Evolutionary conservation across 35 echinoderm and acorn worm species (phyloP), one percentile per base, ranked within the genome.

Genomic region (Heliocidaris tuberculata): DNA sequence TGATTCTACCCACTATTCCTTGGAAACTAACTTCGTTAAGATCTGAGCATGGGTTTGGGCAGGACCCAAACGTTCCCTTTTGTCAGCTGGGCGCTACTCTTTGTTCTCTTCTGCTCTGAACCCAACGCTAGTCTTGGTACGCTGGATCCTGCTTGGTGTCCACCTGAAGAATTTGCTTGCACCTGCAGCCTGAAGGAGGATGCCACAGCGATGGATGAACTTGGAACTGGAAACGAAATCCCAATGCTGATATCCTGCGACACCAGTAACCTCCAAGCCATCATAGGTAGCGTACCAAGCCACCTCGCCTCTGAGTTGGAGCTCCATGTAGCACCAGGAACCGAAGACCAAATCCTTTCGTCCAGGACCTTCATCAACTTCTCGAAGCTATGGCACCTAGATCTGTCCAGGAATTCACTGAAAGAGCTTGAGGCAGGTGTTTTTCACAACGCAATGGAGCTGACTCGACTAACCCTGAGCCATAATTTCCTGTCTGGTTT

Each of bases 211-310:
- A 30, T 31, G 12, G 87, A 13, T 27, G 86, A 42, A 42, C 7
- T 16, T 6, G 31, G 31, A 89, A 24, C 47, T 32, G 31, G 87
- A 48, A 89, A 16, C 87, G 87, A 48, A 32, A 47, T 42, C 87
- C 31, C 24, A 47, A 32, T 32, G 87, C 5, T 48, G 87, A 47
- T 89, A 93, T 59, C 91, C 24, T 93, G 91, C 50, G 91, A 93
- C 16, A 59, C 48, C 50, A 52, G 48, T 29, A 31, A 93, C 91
- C 16, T 59, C 10, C 31, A 30, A 11, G 91, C 0, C 50, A 59
- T 93, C 50, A 32, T 93, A 30, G 29, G 2, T 48, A 30, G 50
- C 91, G 9, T 93, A 24, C 27, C 48, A 5, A 31, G 4, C 47
- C 31, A 50, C 3, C 49, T 59, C 12, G 31, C 48, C 17, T 31